Percentiles rank a stretch among this genome's conserved stretches.
phyloP scores from a whole-genome alignment of 1,140 invertebrate species.

The Maniola jurtina region DNA sequence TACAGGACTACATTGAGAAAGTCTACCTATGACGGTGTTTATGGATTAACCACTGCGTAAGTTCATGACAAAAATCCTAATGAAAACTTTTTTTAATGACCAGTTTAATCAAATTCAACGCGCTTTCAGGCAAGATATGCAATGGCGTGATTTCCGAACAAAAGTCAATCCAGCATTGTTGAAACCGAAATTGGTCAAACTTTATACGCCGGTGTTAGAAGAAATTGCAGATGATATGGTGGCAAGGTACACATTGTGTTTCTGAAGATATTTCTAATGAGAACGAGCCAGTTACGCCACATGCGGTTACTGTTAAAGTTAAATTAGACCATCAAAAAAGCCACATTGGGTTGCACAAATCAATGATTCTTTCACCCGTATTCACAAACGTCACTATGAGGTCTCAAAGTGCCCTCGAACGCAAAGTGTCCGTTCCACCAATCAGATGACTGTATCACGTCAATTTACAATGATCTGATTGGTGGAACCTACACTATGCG shows the following conservation, averaged over 20 bases:
- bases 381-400: too few species aligned
- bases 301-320: too few species aligned
- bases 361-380: too few species aligned
- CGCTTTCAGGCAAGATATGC: constrained; percentile 49
- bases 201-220: constrained; percentile 53
- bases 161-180: constrained; percentile 66
- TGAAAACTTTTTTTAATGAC: background rate
- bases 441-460: too few species aligned
- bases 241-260: constrained; percentile 37
- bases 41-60: constrained; percentile 61
- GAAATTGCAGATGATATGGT: constrained; percentile 55
- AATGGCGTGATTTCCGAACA: constrained; percentile 63
- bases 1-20: constrained; percentile 52
- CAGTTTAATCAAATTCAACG: constrained; percentile 11
- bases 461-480: too few species aligned
- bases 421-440: too few species aligned
- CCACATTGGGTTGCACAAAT: too few species aligned
- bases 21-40: constrained; percentile 43
- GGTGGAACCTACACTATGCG: too few species aligned
- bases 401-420: too few species aligned
- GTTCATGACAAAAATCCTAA: constrained; percentile 14
- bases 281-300: too few species aligned
- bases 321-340: too few species aligned
- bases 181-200: constrained; percentile 61
- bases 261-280: too few species aligned